Conservation (phyloP, 2,888 invertebrate genomes). For the Pachydiplax longipennis region DNA sequence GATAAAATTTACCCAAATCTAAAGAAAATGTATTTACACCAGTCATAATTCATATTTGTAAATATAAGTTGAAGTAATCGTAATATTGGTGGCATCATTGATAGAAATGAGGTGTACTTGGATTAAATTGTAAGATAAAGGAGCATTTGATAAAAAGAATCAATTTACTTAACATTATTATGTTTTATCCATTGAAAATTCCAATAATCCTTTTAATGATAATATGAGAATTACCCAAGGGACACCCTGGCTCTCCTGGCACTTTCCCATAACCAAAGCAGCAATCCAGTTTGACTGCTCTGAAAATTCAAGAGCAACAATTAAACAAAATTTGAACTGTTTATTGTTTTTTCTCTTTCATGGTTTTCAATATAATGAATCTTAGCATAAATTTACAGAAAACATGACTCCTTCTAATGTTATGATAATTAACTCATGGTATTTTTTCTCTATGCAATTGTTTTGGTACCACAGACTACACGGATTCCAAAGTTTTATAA, state of each 20-base stretch:
- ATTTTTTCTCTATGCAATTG: no score
- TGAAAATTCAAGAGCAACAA: not conserved
- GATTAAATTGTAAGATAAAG: no score
- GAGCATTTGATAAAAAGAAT: no score
- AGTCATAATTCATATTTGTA: no score
- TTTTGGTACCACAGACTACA: no score
- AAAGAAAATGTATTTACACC: no score
- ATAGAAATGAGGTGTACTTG: no score
- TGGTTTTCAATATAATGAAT: not conserved
- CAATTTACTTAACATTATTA: not conserved
- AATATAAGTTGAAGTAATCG: no score
- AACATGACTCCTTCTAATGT: not conserved
- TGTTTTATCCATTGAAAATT: not conserved
- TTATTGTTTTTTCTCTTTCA: not conserved
- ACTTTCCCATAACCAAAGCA: conserved; percentile 41
- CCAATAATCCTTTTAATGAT: not conserved
- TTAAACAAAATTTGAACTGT: not conserved
- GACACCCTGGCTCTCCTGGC: conserved; percentile 38
- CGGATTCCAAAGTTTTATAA: no score
- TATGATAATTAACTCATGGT: no score
- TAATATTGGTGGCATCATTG: no score
- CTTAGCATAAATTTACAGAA: not conserved
- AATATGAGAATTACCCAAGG: conserved; percentile 7
- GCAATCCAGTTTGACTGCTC: conserved; percentile 29
- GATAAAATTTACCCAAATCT: no score